phyloP scores from a whole-genome alignment of 2,113 vertebrate genomes.

The Oryctolagus cuniculus region mOryCun1.1 NC_091434.1:64744501-64745000 shows the following conservation, averaged over 20 bases:
- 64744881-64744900: not conserved
- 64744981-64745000: conserved; percentile 44
- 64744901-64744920: conserved; percentile 5
- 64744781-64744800: not conserved
- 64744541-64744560: conserved; percentile 62
- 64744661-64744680: conserved; percentile 63
- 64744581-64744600: conserved; percentile 65
- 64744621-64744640: conserved; percentile 58
- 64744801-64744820: conserved; percentile 17
- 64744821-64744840: conserved; percentile 37
- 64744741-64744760: conserved; percentile 57
- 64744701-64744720: conserved; percentile 46
- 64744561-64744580: conserved; percentile 54
- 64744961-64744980: not conserved
- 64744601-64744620: conserved; percentile 58
- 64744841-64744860: not conserved
- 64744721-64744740: conserved; percentile 43
- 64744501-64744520: conserved; percentile 74
- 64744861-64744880: conserved; percentile 14
- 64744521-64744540: conserved; percentile 55
- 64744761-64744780: conserved; percentile 39
- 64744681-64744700: conserved; percentile 21
- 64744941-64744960: not conserved
- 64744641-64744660: conserved; percentile 43
- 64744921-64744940: conserved; percentile 56